Evolutionary conservation across 2,113 vertebrate genomes (phyloP).

Genomic region (Gavia stellata): DNA sequence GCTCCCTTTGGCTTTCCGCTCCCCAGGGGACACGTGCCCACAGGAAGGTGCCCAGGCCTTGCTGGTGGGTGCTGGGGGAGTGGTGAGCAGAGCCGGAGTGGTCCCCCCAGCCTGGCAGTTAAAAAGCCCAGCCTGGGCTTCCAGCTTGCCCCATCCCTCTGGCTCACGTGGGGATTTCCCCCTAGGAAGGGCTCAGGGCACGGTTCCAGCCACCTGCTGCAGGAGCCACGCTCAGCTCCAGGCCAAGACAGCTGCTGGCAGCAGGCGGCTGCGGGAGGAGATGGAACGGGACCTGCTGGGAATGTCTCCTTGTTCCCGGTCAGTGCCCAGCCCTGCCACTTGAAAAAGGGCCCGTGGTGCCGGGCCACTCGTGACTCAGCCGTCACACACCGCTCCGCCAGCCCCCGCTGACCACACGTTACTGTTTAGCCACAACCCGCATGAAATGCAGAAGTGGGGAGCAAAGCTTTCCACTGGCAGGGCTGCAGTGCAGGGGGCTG

Average conservation of each 20-base stretch:
- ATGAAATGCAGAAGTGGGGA: conserved; percentile 28
- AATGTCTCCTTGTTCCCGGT: background rate
- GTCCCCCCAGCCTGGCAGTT: rapidly evolving
- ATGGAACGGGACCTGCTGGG: background rate
- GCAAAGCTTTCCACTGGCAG: background rate
- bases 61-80: background rate
- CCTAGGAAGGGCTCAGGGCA: background rate
- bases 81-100: rapidly evolving
- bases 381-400: rapidly evolving
- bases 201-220: conserved; percentile 22
- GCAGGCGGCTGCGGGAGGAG: background rate
- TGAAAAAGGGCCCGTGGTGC: background rate
- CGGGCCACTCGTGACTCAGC: background rate
- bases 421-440: background rate
- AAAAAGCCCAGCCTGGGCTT: background rate
- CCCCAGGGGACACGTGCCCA: rapidly evolving
- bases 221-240: background rate
- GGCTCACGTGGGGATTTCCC: background rate
- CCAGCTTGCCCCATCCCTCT: background rate
- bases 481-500: background rate
- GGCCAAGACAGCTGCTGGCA: background rate
- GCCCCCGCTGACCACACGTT: background rate
- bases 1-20: background rate
- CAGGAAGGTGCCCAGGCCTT: background rate
- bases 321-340: background rate